These are phyloP conservation scores for Salminus brasiliensis DNA, from an alignment of 2,113 vertebrate species.

Conservation along the genomic window DNA sequence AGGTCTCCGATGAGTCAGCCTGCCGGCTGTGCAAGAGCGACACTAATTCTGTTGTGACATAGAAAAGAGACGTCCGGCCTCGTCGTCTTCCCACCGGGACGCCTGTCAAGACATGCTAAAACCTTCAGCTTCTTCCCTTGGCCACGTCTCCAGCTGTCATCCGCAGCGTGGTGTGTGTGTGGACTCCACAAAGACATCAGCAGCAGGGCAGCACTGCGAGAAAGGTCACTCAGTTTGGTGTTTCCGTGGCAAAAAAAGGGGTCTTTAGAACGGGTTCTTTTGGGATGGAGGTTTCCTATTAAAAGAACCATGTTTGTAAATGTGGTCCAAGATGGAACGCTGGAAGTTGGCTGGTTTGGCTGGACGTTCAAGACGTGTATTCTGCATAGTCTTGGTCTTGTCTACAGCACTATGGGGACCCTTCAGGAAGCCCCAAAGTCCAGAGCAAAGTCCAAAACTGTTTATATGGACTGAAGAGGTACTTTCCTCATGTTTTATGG, in stretches of 20 bases:
- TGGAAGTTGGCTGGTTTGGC: too few species aligned
- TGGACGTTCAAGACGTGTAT: too few species aligned
- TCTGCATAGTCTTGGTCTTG: too few species aligned
- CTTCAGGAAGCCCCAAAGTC: neutral
- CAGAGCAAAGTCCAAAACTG: neutral
- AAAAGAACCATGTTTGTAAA: too few species aligned
- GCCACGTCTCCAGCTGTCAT: neutral
- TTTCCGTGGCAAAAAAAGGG: too few species aligned
- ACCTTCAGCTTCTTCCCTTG: neutral
- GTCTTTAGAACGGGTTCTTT: too few species aligned
- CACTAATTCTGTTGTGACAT: slow-evolving; percentile 42
- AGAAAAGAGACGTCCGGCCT: slow-evolving; percentile 7
- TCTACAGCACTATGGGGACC: too few species aligned
- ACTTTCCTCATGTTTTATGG: too few species aligned
- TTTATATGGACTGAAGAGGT: too few species aligned
- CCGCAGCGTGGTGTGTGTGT: neutral
- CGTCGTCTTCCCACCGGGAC: slow-evolving; percentile 14
- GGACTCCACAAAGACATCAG: neutral
- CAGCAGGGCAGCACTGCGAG: neutral
- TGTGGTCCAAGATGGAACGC: too few species aligned
- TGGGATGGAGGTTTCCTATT: too few species aligned
- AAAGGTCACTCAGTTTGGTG: neutral
- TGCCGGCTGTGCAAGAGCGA: slow-evolving; percentile 10
- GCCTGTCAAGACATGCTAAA: slow-evolving; percentile 8
- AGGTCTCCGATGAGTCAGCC: slow-evolving; percentile 16